Evolutionary conservation across 2,888 invertebrate species (phyloP).

Genomic region (Lobophora halterata): DNA sequence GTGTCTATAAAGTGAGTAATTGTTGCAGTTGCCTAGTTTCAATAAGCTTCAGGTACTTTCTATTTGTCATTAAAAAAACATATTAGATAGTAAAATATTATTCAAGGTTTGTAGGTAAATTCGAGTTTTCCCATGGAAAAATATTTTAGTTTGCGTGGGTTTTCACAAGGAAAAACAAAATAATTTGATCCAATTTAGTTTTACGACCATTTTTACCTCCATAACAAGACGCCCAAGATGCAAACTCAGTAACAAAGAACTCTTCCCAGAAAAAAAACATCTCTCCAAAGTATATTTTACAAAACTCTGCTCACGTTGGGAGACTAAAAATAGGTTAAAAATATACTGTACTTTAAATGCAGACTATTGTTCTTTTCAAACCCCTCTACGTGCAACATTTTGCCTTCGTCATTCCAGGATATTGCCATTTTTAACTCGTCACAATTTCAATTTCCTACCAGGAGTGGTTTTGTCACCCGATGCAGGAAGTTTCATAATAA

Average conservation of each 20-base stretch:
- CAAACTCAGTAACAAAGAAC: slow-evolving; percentile 9
- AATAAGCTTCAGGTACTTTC: no score
- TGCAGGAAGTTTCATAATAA: slow-evolving; percentile 23
- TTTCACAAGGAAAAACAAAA: slow-evolving; percentile 14
- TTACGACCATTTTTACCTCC: slow-evolving; percentile 17
- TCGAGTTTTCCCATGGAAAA: slow-evolving; percentile 4
- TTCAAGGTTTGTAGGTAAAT: no score
- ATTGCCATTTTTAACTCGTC: slow-evolving; percentile 29
- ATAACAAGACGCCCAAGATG: slow-evolving; percentile 14
- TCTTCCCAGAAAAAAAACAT: slow-evolving; percentile 5
- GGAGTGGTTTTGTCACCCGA: slow-evolving; percentile 20
- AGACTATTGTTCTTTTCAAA: slow-evolving; percentile 6
- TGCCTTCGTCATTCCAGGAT: slow-evolving; percentile 3
- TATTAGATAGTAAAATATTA: no score
- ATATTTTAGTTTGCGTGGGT: slow-evolving; percentile 13
- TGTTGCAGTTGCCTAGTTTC: no score
- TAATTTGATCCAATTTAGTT: slow-evolving; percentile 25
- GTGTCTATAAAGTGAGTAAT: no score
- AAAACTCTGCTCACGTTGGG: slow-evolving; percentile 3
- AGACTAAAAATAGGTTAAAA: not conserved
- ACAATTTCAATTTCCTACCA: slow-evolving; percentile 37
- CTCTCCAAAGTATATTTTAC: slow-evolving; percentile 3
- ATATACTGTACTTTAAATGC: not conserved
- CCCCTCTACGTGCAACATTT: slow-evolving; percentile 13
- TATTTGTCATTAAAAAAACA: no score